phyloP scores from a whole-genome alignment of 2,888 invertebrate species.

The Balanococcus diminutus region DNA sequence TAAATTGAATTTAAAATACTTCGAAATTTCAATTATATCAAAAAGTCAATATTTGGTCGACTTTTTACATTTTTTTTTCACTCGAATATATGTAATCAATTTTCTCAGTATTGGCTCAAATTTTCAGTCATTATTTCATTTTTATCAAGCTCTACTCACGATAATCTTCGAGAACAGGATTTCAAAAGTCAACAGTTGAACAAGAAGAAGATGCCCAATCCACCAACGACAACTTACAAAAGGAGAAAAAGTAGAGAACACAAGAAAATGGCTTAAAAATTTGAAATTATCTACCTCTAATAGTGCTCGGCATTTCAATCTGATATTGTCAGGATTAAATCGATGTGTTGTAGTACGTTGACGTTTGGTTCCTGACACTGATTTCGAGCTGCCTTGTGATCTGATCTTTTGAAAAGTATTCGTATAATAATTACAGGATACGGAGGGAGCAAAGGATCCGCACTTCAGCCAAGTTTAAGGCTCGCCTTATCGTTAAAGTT shows the following conservation, averaged over 20 bases:
- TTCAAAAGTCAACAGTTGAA: too few species aligned
- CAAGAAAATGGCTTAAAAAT: neutral
- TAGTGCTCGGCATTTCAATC: constrained; percentile 54
- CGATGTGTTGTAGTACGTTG: neutral
- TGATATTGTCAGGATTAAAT: neutral
- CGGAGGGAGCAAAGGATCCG: neutral
- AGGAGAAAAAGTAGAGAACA: too few species aligned
- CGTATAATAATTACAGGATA: neutral
- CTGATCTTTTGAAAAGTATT: too few species aligned
- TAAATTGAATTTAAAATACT: too few species aligned
- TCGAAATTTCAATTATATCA: too few species aligned
- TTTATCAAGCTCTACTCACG: neutral
- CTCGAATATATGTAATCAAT: too few species aligned
- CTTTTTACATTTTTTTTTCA: too few species aligned
- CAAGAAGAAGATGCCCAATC: neutral
- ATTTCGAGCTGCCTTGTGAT: too few species aligned
- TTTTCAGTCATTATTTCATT: too few species aligned
- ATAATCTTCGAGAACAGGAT: neutral
- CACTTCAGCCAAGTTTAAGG: constrained; percentile 52
- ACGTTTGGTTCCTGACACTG: neutral
- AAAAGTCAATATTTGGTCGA: too few species aligned
- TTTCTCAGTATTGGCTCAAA: too few species aligned
- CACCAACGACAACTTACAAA: too few species aligned
- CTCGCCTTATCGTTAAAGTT: constrained; percentile 50
- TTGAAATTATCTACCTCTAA: constrained; percentile 46